phyloP scores from a whole-genome alignment of 2,113 vertebrate genomes.

The Amphilophus citrinellus region DNA sequence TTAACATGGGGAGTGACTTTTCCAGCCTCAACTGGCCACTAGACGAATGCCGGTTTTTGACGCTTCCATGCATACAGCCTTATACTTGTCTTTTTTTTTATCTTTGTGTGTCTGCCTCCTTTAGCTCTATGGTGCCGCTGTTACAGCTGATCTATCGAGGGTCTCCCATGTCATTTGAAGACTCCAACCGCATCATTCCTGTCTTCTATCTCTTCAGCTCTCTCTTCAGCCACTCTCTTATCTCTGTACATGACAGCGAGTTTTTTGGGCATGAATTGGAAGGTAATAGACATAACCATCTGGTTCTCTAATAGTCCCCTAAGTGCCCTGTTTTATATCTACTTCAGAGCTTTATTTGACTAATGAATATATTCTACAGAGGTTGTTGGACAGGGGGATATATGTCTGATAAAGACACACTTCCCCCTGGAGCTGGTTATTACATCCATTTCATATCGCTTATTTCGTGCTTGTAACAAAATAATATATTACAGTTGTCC shows the following conservation, averaged over 20 bases:
- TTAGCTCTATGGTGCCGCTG: constrained; percentile 93
- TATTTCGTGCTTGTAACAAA: background rate
- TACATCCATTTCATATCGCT: background rate
- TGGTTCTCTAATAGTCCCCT: background rate
- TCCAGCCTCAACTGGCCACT: background rate
- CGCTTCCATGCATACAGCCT: background rate
- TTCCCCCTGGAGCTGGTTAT: background rate
- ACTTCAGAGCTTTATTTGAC: background rate
- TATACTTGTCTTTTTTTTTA: background rate
- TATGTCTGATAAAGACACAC: background rate
- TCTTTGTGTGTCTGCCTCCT: background rate
- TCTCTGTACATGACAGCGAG: constrained; percentile 98
- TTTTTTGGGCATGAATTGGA: constrained; percentile 95
- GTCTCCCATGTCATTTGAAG: constrained; percentile 95
- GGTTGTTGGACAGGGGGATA: background rate
- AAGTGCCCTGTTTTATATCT: background rate
- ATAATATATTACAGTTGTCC: background rate
- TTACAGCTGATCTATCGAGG: constrained; percentile 96
- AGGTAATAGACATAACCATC: constrained; percentile 77
- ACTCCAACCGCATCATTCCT: constrained; percentile 95
- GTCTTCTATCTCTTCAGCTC: constrained; percentile 99
- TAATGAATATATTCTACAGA: background rate
- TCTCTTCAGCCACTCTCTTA: constrained; percentile 97
- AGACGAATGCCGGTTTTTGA: background rate
- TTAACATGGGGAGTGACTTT: background rate